Conservation (phyloP, 92 coral and sea anemone species). For the Parazoanthus swiftii region DNA sequence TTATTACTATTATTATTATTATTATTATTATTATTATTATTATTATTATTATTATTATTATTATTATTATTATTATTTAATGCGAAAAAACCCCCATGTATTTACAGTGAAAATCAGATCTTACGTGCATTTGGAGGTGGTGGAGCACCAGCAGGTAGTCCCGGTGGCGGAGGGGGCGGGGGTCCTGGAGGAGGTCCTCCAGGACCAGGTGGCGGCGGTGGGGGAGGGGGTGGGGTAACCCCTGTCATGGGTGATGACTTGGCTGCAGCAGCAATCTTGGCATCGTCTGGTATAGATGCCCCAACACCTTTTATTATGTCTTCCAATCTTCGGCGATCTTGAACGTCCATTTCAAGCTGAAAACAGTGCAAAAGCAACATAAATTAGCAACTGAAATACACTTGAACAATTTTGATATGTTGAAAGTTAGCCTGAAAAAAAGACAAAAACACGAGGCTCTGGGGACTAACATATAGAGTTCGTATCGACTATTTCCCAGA, state of each 20-base stretch:
- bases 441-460: too few species aligned
- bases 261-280: conserved; percentile 77
- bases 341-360: conserved; percentile 84
- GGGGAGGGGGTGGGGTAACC: conserved; percentile 87
- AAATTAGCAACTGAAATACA: not conserved
- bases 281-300: conserved; percentile 91
- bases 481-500: too few species aligned
- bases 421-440: too few species aligned
- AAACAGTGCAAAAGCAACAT: not conserved
- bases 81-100: too few species aligned
- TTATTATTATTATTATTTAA: too few species aligned
- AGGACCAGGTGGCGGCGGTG: conserved; percentile 88
- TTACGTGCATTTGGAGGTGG: conserved; percentile 78
- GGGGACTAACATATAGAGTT: too few species aligned
- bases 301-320: conserved; percentile 92
- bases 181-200: conserved; percentile 59
- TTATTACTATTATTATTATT: too few species aligned
- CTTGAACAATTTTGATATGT: too few species aligned
- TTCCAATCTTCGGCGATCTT: conserved; percentile 76
- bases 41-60: too few species aligned
- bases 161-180: conserved; percentile 86
- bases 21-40: too few species aligned
- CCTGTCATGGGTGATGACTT: conserved; percentile 90
- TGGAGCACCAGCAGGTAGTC: conserved; percentile 75
- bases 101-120: not conserved